phyloP scores from a whole-genome alignment of 92 coral and sea anemone species.

The Paragorgia papillata region DNA sequence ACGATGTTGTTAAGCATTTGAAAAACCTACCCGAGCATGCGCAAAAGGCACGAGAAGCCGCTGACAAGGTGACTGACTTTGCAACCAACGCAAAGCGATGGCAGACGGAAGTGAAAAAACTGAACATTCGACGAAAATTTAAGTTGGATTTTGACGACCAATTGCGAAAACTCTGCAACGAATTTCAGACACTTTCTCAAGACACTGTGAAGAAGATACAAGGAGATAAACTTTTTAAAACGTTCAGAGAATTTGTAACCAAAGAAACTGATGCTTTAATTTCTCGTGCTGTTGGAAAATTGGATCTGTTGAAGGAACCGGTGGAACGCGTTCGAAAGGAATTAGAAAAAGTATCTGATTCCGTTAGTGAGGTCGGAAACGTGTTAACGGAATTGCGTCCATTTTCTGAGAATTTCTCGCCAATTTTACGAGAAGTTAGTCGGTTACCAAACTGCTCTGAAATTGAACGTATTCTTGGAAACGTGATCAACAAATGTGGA shows the following conservation, averaged over 20 bases:
- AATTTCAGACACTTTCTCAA: constrained; percentile 65
- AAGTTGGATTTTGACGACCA: constrained; percentile 72
- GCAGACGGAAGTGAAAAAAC: constrained; percentile 73
- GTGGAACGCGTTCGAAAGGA: constrained; percentile 65
- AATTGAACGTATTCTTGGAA: constrained; percentile 60
- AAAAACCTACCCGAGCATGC: constrained; percentile 81
- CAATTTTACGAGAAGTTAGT: constrained; percentile 70
- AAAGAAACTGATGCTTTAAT: constrained; percentile 73
- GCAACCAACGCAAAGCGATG: constrained; percentile 71
- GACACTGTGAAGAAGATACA: constrained; percentile 69
- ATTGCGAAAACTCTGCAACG: constrained; percentile 72
- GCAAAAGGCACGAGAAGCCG: constrained; percentile 75
- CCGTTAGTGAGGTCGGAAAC: constrained; percentile 67
- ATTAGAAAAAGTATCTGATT: constrained; percentile 57
- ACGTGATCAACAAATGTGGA: constrained; percentile 77
- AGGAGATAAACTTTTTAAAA: constrained; percentile 65
- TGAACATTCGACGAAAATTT: constrained; percentile 69
- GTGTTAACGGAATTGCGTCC: constrained; percentile 82
- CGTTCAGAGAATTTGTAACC: constrained; percentile 70
- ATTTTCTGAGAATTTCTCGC: constrained; percentile 74
- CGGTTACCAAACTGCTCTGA: constrained; percentile 80
- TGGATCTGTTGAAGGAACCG: constrained; percentile 72
- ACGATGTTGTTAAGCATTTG: constrained; percentile 64
- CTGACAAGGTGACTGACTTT: constrained; percentile 79
- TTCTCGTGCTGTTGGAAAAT: constrained; percentile 63